These are phyloP conservation scores for Ernsta delagoae DNA, from an alignment of 2,888 invertebrate species.

Conservation along the genomic window DNA sequence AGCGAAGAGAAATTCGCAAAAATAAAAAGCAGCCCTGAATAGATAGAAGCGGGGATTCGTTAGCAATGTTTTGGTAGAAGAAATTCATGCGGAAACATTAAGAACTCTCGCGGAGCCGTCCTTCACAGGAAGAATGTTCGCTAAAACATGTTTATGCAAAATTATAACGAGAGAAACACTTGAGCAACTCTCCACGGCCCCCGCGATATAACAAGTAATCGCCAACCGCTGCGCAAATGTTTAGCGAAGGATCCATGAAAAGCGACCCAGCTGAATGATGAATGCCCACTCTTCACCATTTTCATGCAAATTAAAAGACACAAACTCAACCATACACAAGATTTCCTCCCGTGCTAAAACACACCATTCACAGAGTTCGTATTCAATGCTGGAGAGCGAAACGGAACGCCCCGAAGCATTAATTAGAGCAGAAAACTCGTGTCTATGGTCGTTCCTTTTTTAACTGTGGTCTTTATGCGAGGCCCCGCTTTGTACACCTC, in stretches of 20 bases:
- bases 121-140: conserved; percentile 56
- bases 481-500: conserved; percentile 66
- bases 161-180: conserved; percentile 76
- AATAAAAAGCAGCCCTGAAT: conserved; percentile 27
- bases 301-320: conserved; percentile 84
- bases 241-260: conserved; percentile 65
- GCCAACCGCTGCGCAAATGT: conserved; percentile 57
- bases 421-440: conserved; percentile 81
- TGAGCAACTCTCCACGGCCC: conserved; percentile 50
- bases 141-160: conserved; percentile 72
- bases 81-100: conserved; percentile 73
- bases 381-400: conserved; percentile 77
- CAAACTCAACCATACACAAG: conserved; percentile 73
- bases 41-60: conserved; percentile 33
- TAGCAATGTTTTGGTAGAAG: conserved; percentile 63
- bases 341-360: conserved; percentile 74
- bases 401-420: conserved; percentile 82
- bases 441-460: conserved; percentile 78
- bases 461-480: conserved; percentile 76
- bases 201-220: conserved; percentile 70
- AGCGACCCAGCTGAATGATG: conserved; percentile 62
- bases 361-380: conserved; percentile 72
- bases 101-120: conserved; percentile 52
- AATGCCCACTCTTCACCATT: conserved; percentile 75
- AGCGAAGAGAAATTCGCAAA: conserved; percentile 16